Evolutionary conservation across 2,113 vertebrate genomes (phyloP).

Genomic region (Lontra canadensis): DNA sequence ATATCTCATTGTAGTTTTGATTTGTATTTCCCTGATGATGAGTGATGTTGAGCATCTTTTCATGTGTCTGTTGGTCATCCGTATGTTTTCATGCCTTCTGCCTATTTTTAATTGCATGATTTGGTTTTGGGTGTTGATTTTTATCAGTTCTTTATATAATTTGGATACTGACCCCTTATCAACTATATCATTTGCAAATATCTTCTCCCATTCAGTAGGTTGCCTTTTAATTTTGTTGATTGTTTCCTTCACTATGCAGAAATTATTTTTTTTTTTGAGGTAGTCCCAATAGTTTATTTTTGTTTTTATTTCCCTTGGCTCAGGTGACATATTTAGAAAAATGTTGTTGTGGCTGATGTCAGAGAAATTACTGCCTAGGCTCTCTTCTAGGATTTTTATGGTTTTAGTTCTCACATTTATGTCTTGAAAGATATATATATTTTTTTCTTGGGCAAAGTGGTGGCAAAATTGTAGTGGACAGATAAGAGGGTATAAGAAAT

Average conservation of each 20-base stretch:
- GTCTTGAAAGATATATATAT: neutral
- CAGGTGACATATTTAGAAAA: too few species aligned
- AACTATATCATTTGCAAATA: neutral
- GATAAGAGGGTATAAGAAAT: neutral
- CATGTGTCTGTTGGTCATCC: too few species aligned
- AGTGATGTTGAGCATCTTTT: too few species aligned
- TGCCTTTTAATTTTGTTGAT: too few species aligned
- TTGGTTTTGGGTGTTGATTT: neutral
- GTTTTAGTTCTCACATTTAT: neutral
- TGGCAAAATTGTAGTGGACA: neutral
- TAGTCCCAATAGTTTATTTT: too few species aligned
- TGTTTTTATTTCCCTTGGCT: too few species aligned
- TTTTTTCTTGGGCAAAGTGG: neutral
- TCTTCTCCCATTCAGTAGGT: neutral
- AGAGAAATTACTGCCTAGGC: neutral
- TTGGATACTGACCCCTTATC: neutral
- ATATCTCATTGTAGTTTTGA: too few species aligned
- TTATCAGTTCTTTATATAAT: neutral
- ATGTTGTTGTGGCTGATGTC: too few species aligned
- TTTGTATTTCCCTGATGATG: too few species aligned
- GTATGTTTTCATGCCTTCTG: neutral
- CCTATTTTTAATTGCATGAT: neutral
- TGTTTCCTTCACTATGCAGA: too few species aligned
- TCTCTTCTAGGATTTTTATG: neutral
- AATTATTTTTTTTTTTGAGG: too few species aligned